Conservation (phyloP, 1,140 invertebrate genomes). For the Delia radicum region DNA sequence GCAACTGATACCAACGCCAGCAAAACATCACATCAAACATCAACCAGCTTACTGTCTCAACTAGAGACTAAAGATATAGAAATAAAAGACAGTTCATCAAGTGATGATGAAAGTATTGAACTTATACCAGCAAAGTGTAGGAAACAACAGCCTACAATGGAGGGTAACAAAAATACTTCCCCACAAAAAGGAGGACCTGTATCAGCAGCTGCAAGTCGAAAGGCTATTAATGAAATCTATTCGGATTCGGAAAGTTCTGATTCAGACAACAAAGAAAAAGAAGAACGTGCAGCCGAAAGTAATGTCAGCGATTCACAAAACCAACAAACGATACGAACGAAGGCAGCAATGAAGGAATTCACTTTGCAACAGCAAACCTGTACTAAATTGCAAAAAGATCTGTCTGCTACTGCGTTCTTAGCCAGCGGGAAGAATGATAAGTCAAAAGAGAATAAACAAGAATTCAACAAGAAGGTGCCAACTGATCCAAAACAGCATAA, state of each 20-base stretch:
- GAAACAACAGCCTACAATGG: constrained; percentile 7
- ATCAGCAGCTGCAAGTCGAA: constrained; percentile 44
- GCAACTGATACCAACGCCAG: background rate
- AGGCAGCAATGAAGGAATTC: constrained; percentile 82
- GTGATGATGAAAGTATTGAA: constrained; percentile 76
- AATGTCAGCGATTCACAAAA: constrained; percentile 67
- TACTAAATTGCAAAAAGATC: constrained; percentile 3
- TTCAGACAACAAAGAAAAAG: constrained; percentile 44
- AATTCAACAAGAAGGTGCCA: background rate
- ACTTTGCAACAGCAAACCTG: constrained; percentile 44
- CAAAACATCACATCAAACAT: constrained; percentile 17
- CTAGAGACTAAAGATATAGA: constrained; percentile 66
- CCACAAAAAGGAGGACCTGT: constrained; percentile 67
- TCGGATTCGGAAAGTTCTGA: constrained; percentile 47
- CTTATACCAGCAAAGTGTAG: constrained; percentile 60
- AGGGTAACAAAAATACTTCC: constrained; percentile 33
- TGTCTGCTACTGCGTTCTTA: background rate
- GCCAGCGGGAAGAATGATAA: constrained; percentile 27
- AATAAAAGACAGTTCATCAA: constrained; percentile 60
- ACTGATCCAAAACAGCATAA: constrained; percentile 55
- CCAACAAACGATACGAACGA: constrained; percentile 69
- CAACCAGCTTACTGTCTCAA: constrained; percentile 41
- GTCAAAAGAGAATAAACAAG: background rate
- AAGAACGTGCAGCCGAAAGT: constrained; percentile 57
- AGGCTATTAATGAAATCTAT: constrained; percentile 46